Base-by-base conservation (phyloP, 2,888 invertebrate species). In the Aphelenchoides bicaudatus region DNA sequence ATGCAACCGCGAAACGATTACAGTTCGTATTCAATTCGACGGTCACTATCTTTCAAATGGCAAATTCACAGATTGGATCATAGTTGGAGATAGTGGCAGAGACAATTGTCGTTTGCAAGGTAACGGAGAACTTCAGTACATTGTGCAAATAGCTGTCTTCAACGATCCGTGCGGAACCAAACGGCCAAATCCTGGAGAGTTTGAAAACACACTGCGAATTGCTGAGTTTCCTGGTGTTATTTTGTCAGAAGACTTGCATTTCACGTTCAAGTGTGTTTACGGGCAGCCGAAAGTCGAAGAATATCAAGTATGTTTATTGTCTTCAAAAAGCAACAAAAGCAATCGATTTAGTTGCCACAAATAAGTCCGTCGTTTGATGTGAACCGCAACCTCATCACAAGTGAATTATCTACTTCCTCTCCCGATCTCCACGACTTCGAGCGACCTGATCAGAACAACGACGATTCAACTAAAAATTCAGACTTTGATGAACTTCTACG, bases 131-230 rank as follows among this genome's bases (percentile, higher is more conserved):
- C 59, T 69, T 1, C 66, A 70, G 30, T 75, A 77, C 39, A 66
- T 78, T 16, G 73, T 78, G 21, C 73, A 77, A 55, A 78, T 78
- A 28, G 72, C 74, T 2, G 68, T 78, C 4, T 67, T 71, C 56
- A 72, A 78, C 58, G 78, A 78, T 60, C 74, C 75, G 0, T 78
- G 78, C 52, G 59, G 65, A 13, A 78, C 78, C 2, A 67, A 68
- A 59, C 57, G 71, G 73, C 68, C 68, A 3, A 62, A 70, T 5
- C 66, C 59, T n/a, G 74, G 75, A 25, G 70, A 73, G 4, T 78
- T 78, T 61, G 73, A 78, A 63, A 78, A 78, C 54, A 67, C 74
- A 1, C 66, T 79, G 19, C 54, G 78, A 30, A 74, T 78, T 28
- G 76, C 75, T 5, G 67, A 72, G 48, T 73, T 75, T 57, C 78